Percentiles rank a stretch among this genome's conserved stretches.
Conservation (phyloP, 2,797 vertebrate species). For the Alfaro cultratus region DNA sequence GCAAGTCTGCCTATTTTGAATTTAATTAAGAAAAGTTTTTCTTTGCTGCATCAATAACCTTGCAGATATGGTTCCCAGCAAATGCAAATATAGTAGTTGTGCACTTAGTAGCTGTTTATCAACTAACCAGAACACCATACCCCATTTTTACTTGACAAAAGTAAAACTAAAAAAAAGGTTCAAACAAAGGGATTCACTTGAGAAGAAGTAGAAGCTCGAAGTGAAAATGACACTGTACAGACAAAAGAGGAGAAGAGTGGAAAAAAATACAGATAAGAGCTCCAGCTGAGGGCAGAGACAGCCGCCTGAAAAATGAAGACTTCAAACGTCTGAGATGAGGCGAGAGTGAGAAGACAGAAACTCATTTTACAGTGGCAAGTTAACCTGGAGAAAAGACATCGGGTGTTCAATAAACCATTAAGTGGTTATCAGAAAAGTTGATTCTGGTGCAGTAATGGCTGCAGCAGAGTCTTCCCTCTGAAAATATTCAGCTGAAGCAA, state of each 20-base stretch:
- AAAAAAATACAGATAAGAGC: constrained; percentile 17
- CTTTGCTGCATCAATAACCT: constrained; percentile 1
- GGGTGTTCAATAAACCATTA: constrained; percentile 44
- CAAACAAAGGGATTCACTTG: constrained; percentile 10
- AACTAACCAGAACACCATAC: neutral
- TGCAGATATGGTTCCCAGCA: neutral
- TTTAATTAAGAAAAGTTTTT: neutral
- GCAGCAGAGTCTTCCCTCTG: constrained; percentile 16
- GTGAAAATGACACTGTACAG: constrained; percentile 33
- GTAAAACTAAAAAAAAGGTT: too few species aligned
- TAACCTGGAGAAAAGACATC: constrained; percentile 44
- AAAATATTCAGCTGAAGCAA: constrained; percentile 19
- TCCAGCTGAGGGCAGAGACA: constrained; percentile 12
- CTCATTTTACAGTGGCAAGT: constrained; percentile 30
- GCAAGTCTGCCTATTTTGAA: constrained; percentile 6
- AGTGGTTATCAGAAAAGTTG: constrained; percentile 34
- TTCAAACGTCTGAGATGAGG: constrained; percentile 18
- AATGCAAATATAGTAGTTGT: neutral
- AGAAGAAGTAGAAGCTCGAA: constrained; percentile 20
- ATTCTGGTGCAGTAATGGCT: constrained; percentile 19
- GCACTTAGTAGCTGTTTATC: neutral
- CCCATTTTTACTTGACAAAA: constrained; percentile 4
- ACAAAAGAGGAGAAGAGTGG: neutral
- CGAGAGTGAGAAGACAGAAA: constrained; percentile 30
- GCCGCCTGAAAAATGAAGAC: constrained; percentile 21